Evolutionary conservation across 2,113 vertebrate genomes (phyloP).

Genomic region (Caranx melampygus): DNA sequence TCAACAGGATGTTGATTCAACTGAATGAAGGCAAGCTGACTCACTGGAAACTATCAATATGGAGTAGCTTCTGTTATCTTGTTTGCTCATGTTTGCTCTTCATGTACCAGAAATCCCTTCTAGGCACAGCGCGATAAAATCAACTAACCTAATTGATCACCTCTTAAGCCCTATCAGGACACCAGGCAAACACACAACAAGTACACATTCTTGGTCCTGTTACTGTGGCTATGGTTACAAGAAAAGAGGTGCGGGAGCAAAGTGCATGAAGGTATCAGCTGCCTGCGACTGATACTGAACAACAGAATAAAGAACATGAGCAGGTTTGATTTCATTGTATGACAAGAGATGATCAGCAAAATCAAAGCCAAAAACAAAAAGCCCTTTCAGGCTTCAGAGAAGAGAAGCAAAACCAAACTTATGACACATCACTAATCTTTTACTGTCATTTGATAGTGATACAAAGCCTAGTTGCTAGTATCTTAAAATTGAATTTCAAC

Average conservation of each 20-base stretch:
- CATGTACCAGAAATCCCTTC: slow-evolving; percentile 55
- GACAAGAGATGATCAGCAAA: slow-evolving; percentile 43
- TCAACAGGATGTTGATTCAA: slow-evolving; percentile 14
- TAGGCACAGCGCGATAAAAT: slow-evolving; percentile 55
- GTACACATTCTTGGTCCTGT: slow-evolving; percentile 52
- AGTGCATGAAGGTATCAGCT: slow-evolving; percentile 25
- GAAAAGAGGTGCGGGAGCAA: slow-evolving; percentile 28
- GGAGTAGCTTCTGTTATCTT: slow-evolving; percentile 51
- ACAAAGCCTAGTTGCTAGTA: no score
- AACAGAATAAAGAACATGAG: slow-evolving; percentile 21
- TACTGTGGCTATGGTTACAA: slow-evolving; percentile 57
- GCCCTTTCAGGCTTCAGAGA: slow-evolving; percentile 38
- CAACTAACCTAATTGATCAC: slow-evolving; percentile 58
- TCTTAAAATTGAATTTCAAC: no score
- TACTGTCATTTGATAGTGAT: no score
- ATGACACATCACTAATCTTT: not conserved
- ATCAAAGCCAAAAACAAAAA: slow-evolving; percentile 51
- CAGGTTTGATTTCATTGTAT: slow-evolving; percentile 46
- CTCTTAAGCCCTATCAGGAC: slow-evolving; percentile 26
- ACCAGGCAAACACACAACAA: slow-evolving; percentile 39
- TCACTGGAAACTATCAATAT: slow-evolving; percentile 66
- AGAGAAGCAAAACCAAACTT: not conserved
- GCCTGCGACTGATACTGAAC: slow-evolving; percentile 34
- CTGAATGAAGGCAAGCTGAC: slow-evolving; percentile 48
- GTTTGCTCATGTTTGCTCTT: slow-evolving; percentile 51